Conservation (phyloP, 2,113 vertebrate species). For the Pycnonotus jocosus region DNA sequence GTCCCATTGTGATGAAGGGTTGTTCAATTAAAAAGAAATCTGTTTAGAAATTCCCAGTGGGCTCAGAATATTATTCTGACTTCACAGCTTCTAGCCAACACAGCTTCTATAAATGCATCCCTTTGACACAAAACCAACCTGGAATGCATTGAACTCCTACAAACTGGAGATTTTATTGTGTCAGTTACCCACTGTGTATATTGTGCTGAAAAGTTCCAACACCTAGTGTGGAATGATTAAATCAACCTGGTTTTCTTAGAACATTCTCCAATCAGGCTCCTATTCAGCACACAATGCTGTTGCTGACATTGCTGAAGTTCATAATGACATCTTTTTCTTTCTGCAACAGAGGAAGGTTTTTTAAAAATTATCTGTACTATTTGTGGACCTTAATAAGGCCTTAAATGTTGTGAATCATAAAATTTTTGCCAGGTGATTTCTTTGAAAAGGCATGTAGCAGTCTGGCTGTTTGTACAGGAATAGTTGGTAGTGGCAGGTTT, state of each 20-base stretch:
- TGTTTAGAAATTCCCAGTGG: constrained; percentile 21
- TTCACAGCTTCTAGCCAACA: constrained; percentile 14
- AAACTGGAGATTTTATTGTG: constrained; percentile 52
- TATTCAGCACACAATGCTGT: constrained; percentile 18
- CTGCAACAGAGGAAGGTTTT: background rate
- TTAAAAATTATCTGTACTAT: background rate
- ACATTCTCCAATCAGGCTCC: constrained; percentile 25
- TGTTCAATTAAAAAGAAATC: constrained; percentile 34
- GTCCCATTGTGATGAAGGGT: background rate
- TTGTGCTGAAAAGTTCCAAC: constrained; percentile 8
- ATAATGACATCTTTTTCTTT: constrained; percentile 7
- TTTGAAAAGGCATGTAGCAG: background rate
- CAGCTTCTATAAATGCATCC: constrained; percentile 48
- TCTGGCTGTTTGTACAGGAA: background rate
- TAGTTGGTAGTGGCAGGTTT: background rate
- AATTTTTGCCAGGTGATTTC: background rate
- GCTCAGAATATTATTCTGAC: constrained; percentile 18
- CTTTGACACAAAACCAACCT: constrained; percentile 57
- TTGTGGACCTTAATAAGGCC: constrained; percentile 29
- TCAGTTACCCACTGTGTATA: constrained; percentile 6
- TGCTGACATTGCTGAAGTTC: constrained; percentile 15
- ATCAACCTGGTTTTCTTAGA: constrained; percentile 44
- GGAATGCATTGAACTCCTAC: constrained; percentile 53
- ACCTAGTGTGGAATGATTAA: constrained; percentile 24
- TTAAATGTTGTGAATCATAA: background rate